phyloP scores from a whole-genome alignment of 53 echinoderm and acorn worm species.

The Hippasteria phrygiana region DNA sequence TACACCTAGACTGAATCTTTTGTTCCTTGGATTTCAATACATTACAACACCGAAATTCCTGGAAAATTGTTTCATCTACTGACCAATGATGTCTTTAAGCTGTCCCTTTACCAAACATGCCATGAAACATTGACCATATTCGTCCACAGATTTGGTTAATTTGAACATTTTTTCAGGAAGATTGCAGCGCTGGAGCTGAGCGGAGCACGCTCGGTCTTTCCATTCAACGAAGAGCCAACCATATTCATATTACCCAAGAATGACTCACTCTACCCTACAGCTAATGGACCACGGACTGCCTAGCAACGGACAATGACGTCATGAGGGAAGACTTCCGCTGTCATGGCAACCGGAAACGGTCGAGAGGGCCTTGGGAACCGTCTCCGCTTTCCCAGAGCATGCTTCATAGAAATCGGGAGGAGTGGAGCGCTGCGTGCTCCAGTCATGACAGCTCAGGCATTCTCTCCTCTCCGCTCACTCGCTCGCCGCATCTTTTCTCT shows the following conservation, averaged over 20 bases:
- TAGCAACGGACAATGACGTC: conserved; percentile 69
- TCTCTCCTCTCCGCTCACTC: background rate
- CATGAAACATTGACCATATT: background rate
- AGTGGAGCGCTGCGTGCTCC: background rate
- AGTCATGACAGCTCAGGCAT: background rate
- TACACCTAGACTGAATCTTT: background rate
- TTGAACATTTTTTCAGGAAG: background rate
- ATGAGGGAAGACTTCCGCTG: conserved; percentile 67
- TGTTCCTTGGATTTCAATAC: background rate
- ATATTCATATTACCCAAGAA: conserved; percentile 48
- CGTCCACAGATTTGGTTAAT: background rate
- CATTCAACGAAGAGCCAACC: background rate
- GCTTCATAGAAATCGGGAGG: conserved; percentile 49
- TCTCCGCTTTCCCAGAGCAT: conserved; percentile 46
- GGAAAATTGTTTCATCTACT: no score
- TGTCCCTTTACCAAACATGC: no score
- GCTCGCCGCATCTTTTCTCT: background rate
- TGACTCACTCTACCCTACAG: conserved; percentile 51
- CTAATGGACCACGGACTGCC: conserved; percentile 53
- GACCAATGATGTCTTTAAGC: no score
- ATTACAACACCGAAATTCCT: background rate
- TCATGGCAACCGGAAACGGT: conserved; percentile 69
- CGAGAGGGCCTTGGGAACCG: conserved; percentile 62
- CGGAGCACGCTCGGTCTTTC: background rate
- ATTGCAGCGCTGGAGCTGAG: background rate